Conservation (phyloP, 2,888 invertebrate genomes). For the Papilio protenor region DNA sequence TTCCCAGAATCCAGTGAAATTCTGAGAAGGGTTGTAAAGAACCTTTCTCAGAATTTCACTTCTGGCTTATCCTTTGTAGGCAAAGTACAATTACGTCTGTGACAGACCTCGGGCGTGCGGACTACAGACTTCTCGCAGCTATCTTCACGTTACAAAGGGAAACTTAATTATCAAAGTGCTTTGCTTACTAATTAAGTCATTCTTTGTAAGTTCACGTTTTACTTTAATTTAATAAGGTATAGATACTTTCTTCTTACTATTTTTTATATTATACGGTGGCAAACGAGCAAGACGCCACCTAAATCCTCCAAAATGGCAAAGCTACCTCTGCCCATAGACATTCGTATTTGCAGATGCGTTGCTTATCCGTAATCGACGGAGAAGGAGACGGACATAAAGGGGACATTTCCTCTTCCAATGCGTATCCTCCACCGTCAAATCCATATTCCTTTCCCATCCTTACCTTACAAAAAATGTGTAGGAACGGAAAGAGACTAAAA, state of each 20-base stretch:
- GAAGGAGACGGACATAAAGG: too few species aligned
- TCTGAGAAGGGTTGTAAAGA: slow-evolving; percentile 4
- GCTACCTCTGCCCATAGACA: too few species aligned
- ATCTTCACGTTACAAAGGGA: slow-evolving; percentile 35
- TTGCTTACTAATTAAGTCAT: slow-evolving; percentile 15
- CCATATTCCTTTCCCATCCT: too few species aligned
- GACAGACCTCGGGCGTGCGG: slow-evolving; percentile 13
- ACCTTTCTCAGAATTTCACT: not conserved
- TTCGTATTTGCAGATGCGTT: too few species aligned
- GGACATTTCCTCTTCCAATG: too few species aligned
- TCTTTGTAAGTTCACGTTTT: slow-evolving; percentile 7
- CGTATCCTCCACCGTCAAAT: too few species aligned
- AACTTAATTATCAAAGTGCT: slow-evolving; percentile 10
- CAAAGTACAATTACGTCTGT: slow-evolving; percentile 8
- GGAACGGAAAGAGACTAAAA: too few species aligned
- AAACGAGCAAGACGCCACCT: too few species aligned
- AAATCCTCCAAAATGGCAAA: too few species aligned
- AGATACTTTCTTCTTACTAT: not conserved
- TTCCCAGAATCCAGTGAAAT: not conserved
- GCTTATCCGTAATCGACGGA: too few species aligned
- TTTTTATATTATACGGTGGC: too few species aligned
- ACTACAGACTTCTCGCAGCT: not conserved
- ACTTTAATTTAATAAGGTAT: not conserved
- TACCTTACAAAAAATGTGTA: too few species aligned
- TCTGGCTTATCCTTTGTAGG: not conserved